phyloP scores from a whole-genome alignment of 2,797 vertebrate genomes.

The Luscinia luscinia region DNA sequence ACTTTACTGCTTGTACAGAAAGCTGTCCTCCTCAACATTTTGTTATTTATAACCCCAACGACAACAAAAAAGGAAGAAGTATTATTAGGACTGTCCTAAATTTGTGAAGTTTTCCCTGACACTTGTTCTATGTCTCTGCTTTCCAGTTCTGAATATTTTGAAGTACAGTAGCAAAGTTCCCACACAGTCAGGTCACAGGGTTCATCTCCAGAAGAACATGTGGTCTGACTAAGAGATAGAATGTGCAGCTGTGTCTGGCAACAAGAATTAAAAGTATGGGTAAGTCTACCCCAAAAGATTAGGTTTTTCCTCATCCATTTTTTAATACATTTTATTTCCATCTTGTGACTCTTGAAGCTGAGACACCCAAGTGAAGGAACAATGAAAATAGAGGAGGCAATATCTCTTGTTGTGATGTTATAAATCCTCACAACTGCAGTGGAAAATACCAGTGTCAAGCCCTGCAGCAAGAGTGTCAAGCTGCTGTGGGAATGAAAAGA shows the following conservation, averaged over 20 bases:
- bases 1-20: not conserved
- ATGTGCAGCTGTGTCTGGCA: not conserved
- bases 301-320: not conserved
- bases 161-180: not conserved
- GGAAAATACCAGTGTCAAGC: not conserved
- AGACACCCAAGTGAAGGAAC: not conserved
- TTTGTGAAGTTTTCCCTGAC: not conserved
- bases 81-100: not conserved
- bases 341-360: not conserved
- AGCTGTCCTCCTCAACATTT: not conserved
- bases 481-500: not conserved
- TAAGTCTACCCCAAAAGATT: not conserved
- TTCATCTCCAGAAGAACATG: not conserved
- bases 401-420: not conserved
- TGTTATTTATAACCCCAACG: not conserved
- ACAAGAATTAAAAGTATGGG: not conserved
- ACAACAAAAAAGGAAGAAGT: not conserved
- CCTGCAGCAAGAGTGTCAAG: not conserved
- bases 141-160: not conserved
- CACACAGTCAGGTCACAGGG: not conserved
- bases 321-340: not conserved
- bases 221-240: not conserved
- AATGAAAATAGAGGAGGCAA: not conserved
- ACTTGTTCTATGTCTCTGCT: not conserved
- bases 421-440: not conserved